A percentile compares a stretch with the other conserved stretches of the same genome.
Conservation (phyloP, 2,888 invertebrate species). For the Atethmia centrago region DNA sequence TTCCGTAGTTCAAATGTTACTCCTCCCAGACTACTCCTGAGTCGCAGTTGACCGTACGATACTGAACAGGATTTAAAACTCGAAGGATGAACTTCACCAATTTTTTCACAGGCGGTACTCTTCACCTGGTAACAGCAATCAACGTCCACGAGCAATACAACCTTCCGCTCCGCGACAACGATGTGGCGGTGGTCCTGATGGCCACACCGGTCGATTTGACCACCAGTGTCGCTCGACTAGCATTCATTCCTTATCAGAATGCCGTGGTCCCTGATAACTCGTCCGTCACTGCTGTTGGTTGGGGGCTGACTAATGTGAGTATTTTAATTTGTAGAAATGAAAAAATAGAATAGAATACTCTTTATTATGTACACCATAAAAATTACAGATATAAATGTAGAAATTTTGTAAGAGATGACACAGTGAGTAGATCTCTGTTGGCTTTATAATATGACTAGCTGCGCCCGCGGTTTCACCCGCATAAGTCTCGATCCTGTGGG, state of each 20-base stretch:
- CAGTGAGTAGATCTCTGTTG: no score
- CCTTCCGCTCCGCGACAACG: conserved; percentile 71
- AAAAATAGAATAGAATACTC: no score
- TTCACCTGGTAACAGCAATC: conserved; percentile 70
- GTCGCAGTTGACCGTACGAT: not conserved
- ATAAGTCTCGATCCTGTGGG: no score
- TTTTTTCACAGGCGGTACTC: conserved; percentile 73
- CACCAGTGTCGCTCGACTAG: conserved; percentile 54
- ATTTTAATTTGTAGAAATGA: no score
- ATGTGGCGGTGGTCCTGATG: conserved; percentile 78
- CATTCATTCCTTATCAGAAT: conserved; percentile 70
- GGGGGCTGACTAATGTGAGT: conserved; percentile 81
- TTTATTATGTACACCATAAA: no score
- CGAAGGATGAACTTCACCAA: not conserved
- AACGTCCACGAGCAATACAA: conserved; percentile 78
- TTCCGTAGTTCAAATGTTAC: not conserved
- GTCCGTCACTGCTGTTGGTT: conserved; percentile 76
- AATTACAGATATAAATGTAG: no score
- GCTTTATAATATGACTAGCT: no score
- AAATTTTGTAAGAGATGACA: no score
- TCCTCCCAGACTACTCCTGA: not conserved
- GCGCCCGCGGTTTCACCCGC: no score
- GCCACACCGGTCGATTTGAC: conserved; percentile 63
- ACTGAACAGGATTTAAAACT: not conserved
- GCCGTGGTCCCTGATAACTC: conserved; percentile 70